Conservation (phyloP, 2,888 invertebrate species). For the Metellina segmentata region DNA sequence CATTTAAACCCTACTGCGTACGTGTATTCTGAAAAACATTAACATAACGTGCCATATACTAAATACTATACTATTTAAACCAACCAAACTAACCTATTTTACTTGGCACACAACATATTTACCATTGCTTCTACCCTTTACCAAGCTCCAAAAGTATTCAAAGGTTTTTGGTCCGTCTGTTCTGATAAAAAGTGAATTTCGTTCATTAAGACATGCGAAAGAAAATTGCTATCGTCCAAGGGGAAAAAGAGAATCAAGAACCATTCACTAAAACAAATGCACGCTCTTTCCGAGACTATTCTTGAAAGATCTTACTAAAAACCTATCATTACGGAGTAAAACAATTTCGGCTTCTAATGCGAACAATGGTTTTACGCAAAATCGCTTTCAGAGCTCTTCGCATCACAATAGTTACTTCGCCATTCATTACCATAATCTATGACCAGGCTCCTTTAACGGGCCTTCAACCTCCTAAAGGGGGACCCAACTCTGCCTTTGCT, state of each 20-base stretch:
- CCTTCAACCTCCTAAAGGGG: constrained; percentile 29
- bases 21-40: too few species aligned
- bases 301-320: neutral
- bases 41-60: too few species aligned
- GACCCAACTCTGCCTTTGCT: constrained; percentile 3
- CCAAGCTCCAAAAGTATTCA: too few species aligned
- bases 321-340: constrained; percentile 29
- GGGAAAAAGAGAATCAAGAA: neutral
- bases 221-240: neutral
- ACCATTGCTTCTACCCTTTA: too few species aligned
- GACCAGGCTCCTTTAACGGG: constrained; percentile 24
- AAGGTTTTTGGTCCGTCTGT: too few species aligned
- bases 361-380: neutral
- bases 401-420: constrained; percentile 19
- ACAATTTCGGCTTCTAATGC: constrained; percentile 23
- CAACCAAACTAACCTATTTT: too few species aligned
- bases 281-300: neutral
- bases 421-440: constrained; percentile 50
- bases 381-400: neutral
- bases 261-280: neutral
- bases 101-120: too few species aligned
- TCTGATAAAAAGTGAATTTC: too few species aligned
- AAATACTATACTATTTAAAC: too few species aligned
- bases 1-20: too few species aligned
- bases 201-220: too few species aligned